Base-by-base conservation (phyloP, 2,888 invertebrate genomes). In the Cosmia pyralina region DNA sequence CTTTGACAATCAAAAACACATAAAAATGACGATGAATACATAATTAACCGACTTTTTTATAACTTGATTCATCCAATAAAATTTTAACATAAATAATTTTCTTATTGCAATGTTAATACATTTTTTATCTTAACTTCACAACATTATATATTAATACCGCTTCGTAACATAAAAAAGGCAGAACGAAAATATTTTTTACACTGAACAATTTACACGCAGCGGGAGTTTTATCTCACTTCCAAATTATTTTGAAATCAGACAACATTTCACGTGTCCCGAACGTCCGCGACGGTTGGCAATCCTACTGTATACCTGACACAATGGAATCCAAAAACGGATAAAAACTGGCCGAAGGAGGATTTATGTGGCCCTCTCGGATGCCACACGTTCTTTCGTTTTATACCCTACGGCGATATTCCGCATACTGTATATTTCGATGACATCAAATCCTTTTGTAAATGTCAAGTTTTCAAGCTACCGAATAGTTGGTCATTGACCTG, bases 311-410 rank as follows among this genome's bases (percentile, higher is more conserved):
- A 93, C 93, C 93, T 93, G 93, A 90, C 93, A 92, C 92, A 89
- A 89, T 86, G 93, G 94, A 84, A 94, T 94, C 88, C 92, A 87
- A 94, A 93, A 93, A 93, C 81, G 91, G 81, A 89, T 90, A 94
- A 94, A 93, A 93, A 91, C 81, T 78, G 82, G 75, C 81, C 89
- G 87, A 88, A 88, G 88, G 75, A 85, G 88, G 90, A 93, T 93
- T 93, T 93, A 93, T 93, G 88, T 87, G 86, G 72, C 72, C 69
- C 76, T 77, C 70, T 68, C 64, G 77, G 73, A 85, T 87, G 79
- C 90, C 89, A 79, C 71, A 82, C 86, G 86, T 87, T 81, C 78
- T 75, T 84, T 64, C 63, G 72, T 53, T 78, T 78, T 79, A 79
- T 82, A 72, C 77, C 85, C 75, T 76, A 67, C 70, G 79, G 86